These are phyloP conservation scores for Caenorhabditis remanei DNA, from an alignment of 1,140 invertebrate genomes.

Conservation along the genomic window DNA sequence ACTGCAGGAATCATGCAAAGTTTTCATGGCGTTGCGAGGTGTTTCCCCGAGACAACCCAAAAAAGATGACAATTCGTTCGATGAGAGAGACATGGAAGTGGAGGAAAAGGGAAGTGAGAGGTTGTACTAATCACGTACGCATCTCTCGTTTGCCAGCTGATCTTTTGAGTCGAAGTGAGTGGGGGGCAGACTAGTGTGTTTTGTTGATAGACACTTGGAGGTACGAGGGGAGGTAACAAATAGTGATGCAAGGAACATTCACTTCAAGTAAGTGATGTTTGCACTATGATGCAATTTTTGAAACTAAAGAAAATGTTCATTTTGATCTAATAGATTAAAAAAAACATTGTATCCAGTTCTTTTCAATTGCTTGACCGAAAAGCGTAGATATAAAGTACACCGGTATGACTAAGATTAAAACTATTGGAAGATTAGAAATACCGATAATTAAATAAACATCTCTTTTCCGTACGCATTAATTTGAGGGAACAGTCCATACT, in stretches of 20 bases:
- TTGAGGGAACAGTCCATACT: too few relatives aligned
- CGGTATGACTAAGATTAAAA: too few relatives aligned
- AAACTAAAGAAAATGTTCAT: too few relatives aligned
- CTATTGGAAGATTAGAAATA: too few relatives aligned
- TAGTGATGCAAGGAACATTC: neutral
- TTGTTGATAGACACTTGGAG: conserved; percentile 40
- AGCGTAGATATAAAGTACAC: too few relatives aligned
- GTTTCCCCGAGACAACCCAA: neutral
- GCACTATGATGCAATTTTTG: neutral
- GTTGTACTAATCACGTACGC: conserved; percentile 46
- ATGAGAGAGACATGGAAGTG: neutral
- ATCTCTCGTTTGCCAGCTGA: conserved; percentile 1
- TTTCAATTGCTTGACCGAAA: too few relatives aligned
- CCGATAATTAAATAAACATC: too few relatives aligned
- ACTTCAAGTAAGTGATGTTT: neutral
- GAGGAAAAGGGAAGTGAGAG: neutral
- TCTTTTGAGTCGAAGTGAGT: conserved; percentile 18
- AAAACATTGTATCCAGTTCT: too few relatives aligned
- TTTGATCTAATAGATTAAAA: too few relatives aligned
- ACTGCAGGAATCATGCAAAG: conserved; percentile 16
- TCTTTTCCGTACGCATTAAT: too few relatives aligned
- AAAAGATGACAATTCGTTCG: conserved; percentile 42
- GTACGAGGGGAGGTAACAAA: neutral
- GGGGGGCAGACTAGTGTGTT: neutral
- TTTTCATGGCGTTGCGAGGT: neutral